These are phyloP conservation scores for Numenius arquata DNA, from an alignment of 2,113 vertebrate genomes.

Conservation along the genomic window DNA sequence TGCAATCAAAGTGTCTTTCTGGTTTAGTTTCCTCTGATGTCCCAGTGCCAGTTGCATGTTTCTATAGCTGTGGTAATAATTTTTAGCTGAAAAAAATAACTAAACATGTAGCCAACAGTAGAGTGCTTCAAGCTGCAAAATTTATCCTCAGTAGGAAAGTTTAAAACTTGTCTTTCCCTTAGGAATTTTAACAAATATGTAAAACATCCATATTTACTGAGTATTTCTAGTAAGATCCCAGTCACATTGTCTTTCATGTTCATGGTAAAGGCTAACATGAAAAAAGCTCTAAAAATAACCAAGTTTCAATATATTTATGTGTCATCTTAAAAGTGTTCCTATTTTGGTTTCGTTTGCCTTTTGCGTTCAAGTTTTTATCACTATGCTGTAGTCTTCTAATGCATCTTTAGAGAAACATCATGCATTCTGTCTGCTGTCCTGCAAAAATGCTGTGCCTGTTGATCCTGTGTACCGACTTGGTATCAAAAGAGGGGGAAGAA, in stretches of 20 bases:
- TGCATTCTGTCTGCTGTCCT: background rate
- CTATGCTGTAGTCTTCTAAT: background rate
- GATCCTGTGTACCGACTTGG: fast-evolving
- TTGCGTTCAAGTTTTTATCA: background rate
- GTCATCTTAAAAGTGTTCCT: background rate
- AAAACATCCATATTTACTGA: background rate
- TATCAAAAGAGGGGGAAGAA: background rate
- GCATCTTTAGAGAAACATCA: background rate
- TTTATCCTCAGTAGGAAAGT: background rate
- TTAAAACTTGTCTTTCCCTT: background rate
- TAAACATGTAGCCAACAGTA: fast-evolving
- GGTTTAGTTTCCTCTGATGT: background rate
- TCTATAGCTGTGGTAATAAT: fast-evolving
- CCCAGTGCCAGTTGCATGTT: background rate
- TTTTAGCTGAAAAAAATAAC: background rate
- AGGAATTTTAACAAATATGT: background rate
- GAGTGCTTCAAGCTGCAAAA: background rate
- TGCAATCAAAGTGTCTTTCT: background rate
- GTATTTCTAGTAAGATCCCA: background rate
- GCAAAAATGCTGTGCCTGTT: background rate
- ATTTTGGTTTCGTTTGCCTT: background rate
- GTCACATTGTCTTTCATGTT: fast-evolving
- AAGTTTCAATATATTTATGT: background rate
- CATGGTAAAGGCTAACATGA: background rate
- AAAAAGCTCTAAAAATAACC: background rate